Percentiles rank a stretch among this genome's conserved stretches.
These are phyloP conservation scores for Abramis brama DNA, from an alignment of 2,113 vertebrate genomes.

Conservation along the genomic window DNA sequence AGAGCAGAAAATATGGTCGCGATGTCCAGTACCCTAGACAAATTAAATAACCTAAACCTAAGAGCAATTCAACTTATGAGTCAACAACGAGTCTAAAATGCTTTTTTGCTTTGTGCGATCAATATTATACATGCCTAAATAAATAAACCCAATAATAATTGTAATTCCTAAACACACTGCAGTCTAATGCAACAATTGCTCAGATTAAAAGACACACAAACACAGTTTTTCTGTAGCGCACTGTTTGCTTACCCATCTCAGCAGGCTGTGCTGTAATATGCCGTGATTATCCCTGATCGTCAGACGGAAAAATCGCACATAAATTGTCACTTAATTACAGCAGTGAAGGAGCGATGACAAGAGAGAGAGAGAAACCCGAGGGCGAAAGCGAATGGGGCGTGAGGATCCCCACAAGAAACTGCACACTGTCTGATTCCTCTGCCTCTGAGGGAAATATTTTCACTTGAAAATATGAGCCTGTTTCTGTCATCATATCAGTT, in stretches of 20 bases:
- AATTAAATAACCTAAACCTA: no score
- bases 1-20: no score
- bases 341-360: not conserved
- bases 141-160: not conserved
- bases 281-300: constrained; percentile 55
- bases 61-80: no score
- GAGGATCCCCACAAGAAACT: constrained; percentile 30
- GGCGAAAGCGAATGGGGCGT: constrained; percentile 35
- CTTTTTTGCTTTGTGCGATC: not conserved
- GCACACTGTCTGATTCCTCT: constrained; percentile 30
- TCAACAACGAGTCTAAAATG: not conserved
- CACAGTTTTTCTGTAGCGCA: constrained; percentile 21
- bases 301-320: constrained; percentile 50
- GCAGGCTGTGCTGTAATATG: constrained; percentile 48
- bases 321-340: constrained; percentile 55
- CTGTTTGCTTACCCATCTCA: constrained; percentile 61
- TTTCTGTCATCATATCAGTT: constrained; percentile 37
- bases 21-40: no score
- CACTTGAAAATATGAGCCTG: constrained; percentile 24
- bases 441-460: constrained; percentile 16
- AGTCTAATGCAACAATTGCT: constrained; percentile 35
- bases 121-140: not conserved
- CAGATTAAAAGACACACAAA: constrained; percentile 25
- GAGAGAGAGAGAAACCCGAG: constrained; percentile 33
- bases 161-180: constrained; percentile 2